These are phyloP conservation scores for Porites evermanni DNA, from an alignment of 92 coral and sea anemone species.

Conservation along the genomic window DNA sequence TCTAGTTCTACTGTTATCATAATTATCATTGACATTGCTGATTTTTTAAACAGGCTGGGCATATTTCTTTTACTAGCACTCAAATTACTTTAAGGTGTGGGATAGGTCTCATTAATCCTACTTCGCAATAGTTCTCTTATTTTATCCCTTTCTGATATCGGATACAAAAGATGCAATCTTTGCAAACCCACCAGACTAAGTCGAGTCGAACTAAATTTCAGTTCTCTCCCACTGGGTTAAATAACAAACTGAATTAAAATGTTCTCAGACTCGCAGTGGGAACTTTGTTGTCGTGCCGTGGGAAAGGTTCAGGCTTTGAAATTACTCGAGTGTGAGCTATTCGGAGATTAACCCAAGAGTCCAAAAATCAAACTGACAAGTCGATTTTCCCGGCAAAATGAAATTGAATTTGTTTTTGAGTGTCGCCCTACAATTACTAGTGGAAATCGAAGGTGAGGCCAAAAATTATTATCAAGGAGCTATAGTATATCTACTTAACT, in stretches of 20 bases:
- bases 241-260: neutral
- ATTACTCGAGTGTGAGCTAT: neutral
- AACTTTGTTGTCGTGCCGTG: slow-evolving; percentile 27
- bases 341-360: neutral
- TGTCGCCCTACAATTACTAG: neutral
- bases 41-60: no score
- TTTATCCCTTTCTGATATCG: no score
- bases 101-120: no score
- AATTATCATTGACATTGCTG: no score
- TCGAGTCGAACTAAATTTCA: neutral
- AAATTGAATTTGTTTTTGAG: neutral
- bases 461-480: neutral
- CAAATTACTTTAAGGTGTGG: no score
- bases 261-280: neutral
- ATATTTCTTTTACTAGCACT: no score
- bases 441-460: slow-evolving; percentile 19
- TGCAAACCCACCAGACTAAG: neutral
- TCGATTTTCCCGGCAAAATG: neutral
- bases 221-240: neutral
- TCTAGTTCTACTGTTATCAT: no score
- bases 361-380: neutral
- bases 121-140: no score
- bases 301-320: slow-evolving; percentile 5
- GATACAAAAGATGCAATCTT: no score
- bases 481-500: neutral